Evolutionary conservation across 2,888 invertebrate species (phyloP), one percentile per base, ranked within the genome.

Genomic region (Ceraclea dissimilis): DNA sequence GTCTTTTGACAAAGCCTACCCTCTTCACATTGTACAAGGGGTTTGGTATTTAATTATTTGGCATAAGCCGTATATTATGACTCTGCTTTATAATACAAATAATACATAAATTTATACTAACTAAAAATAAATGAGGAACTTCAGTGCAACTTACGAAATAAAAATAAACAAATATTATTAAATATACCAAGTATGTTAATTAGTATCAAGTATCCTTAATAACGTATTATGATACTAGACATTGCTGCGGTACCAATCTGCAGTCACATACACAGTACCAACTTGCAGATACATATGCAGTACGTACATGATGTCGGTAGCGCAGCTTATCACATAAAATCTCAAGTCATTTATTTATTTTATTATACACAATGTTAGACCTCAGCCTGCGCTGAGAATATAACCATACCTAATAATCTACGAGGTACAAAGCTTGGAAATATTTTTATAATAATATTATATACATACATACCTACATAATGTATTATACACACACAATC

Each of bases 141-240:
- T 61, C 56, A 59, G 60, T 60, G 60, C 60, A 61, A 50, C 60
- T 61, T 61, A 61, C 51, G 56, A 60, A 54, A 55, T 54, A 60
- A 48, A 54, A 55, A 57, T 52, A 18, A 57, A 57, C 26, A 52
- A 60, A 56, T 52, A 44, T 52, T 43, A 52, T 48, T 39, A 47
- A 46, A 21, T 18, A n/a, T n/a, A 26, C 26, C 26, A 26, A 26
- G 44, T 19, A 31, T 19, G 33, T 46, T 43, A 43, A 8, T 43
- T 13, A 13, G 33, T 33, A 33, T n/a, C n/a, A n/a, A n/a, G n/a
- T n/a, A n/a, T n/a, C n/a, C n/a, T n/a, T n/a, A n/a, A n/a, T n/a
- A n/a, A n/a, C n/a, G n/a, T n/a, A n/a, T n/a, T n/a, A n/a, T n/a
- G n/a, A n/a, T n/a, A n/a, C n/a, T n/a, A n/a, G n/a, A n/a, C n/a